Evolutionary conservation across 2,797 vertebrate genomes (phyloP), one percentile per base, ranked within the genome.

Genomic region (Chloroceryle amazona): DNA sequence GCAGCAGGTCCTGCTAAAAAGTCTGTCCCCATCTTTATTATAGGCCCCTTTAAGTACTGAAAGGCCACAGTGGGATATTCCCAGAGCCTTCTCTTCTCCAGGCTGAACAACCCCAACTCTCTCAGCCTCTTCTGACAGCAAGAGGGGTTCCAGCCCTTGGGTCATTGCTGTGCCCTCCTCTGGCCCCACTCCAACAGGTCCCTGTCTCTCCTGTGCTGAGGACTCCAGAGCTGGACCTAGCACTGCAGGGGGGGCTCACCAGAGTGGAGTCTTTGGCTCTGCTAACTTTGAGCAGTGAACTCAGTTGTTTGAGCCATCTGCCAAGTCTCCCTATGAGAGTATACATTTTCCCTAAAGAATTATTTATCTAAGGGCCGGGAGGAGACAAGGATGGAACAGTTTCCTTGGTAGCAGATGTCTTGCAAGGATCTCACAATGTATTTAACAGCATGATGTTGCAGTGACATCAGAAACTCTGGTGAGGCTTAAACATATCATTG

Each of bases 401-500:
- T 73, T 49, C 28, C 31, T 29, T 37, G 22, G 33, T 4, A 35
- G 39, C 35, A 46, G 54, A 23, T 68, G 26, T 4, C 41, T 74
- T 67, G 13, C 22, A 58, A 20, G 41, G 28, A 3, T 18, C 10
- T 67, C 31, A 0, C 35, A 25, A 31, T 6, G 0, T 13, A 14
- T 15, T 47, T 29, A 49, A 11, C 22, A 29, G 26, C 10, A 2
- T 9, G 19, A 3, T 60, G 52, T 16, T n/a, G 21, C n/a, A 15
- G n/a, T 61, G 67, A 10, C 42, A 22, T 39, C 9, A 13, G 0
- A 22, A 16, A 1, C 28, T 39, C 49, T 14, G 3, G 29, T 11
- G 44, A 49, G 54, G 29, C 42, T 54, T 33, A 9, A 31, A 1
- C 4, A 0, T 31, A 6, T 8, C 11, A 1, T 17, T 3, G 52